Percentiles rank a stretch among this genome's conserved stretches.
Evolutionary conservation across 2,797 vertebrate genomes (phyloP).

Genomic region (Dendrocincla tyrannina): DNA sequence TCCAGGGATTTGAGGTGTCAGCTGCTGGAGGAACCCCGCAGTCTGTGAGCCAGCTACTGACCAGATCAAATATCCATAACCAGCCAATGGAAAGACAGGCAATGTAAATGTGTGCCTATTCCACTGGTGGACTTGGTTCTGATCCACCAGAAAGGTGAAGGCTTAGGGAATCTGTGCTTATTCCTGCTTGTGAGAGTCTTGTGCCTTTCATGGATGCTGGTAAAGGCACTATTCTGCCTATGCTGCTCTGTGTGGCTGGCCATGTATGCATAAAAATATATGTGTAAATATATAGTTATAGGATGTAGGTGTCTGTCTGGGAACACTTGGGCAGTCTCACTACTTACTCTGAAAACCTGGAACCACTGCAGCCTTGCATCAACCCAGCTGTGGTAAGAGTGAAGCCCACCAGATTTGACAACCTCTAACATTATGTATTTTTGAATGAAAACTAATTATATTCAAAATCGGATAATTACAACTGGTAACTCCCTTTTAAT

Average conservation of each 20-base stretch:
- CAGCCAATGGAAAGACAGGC: background rate
- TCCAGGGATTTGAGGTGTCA: background rate
- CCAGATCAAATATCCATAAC: background rate
- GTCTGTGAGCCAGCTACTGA: background rate
- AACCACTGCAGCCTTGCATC: background rate
- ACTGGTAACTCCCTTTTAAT: background rate
- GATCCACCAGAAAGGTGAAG: background rate
- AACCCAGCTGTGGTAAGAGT: background rate
- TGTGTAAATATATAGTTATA: background rate
- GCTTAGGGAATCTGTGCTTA: background rate
- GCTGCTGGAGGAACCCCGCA: background rate
- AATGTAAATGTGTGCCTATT: rapidly evolving
- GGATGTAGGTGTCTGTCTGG: background rate
- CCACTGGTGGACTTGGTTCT: background rate
- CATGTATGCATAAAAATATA: background rate
- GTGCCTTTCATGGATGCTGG: background rate
- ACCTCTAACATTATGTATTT: background rate
- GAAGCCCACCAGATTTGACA: background rate
- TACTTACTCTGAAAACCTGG: background rate
- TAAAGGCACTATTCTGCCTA: background rate
- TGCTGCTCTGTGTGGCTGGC: background rate
- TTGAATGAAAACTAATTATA: background rate
- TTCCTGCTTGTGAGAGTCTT: background rate
- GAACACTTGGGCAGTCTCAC: background rate
- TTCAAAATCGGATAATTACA: background rate